Evolutionary conservation across 2,888 invertebrate genomes (phyloP).

Genomic region (Tenthredo scrophulariae): DNA sequence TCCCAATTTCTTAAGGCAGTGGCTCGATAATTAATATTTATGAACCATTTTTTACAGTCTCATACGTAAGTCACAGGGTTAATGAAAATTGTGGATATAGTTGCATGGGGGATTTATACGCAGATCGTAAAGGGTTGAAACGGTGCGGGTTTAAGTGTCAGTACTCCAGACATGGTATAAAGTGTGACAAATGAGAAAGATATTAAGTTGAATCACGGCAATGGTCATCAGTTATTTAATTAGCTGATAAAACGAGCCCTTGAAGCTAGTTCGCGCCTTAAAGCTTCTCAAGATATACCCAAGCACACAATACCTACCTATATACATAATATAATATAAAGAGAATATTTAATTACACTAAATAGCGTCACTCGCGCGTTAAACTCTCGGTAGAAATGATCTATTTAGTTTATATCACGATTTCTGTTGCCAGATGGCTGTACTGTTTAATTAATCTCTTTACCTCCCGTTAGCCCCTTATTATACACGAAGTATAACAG

Average conservation of each 20-base stretch:
- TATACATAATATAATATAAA: neutral
- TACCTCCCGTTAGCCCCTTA: neutral
- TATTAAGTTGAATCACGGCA: slow-evolving; percentile 32
- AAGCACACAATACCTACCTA: neutral
- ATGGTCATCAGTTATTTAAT: slow-evolving; percentile 29
- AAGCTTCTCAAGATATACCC: neutral
- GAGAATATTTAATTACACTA: neutral
- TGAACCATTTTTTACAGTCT: no score
- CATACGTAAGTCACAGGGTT: neutral
- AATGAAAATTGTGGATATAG: neutral
- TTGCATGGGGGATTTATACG: neutral
- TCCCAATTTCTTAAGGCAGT: no score
- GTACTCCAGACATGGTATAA: neutral
- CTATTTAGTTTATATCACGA: slow-evolving; percentile 7
- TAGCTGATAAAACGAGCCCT: neutral
- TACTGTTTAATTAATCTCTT: slow-evolving; percentile 26
- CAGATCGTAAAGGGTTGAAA: slow-evolving; percentile 3
- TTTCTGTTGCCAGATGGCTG: slow-evolving; percentile 12
- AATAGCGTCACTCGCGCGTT: neutral
- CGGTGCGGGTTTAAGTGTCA: neutral
- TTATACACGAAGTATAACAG: neutral
- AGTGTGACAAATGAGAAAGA: slow-evolving; percentile 34
- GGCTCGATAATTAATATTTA: no score
- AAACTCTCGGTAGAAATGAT: neutral
- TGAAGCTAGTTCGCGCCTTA: neutral